Conservation (phyloP, 2,113 vertebrate species). For the Varanus salvator region DNA sequence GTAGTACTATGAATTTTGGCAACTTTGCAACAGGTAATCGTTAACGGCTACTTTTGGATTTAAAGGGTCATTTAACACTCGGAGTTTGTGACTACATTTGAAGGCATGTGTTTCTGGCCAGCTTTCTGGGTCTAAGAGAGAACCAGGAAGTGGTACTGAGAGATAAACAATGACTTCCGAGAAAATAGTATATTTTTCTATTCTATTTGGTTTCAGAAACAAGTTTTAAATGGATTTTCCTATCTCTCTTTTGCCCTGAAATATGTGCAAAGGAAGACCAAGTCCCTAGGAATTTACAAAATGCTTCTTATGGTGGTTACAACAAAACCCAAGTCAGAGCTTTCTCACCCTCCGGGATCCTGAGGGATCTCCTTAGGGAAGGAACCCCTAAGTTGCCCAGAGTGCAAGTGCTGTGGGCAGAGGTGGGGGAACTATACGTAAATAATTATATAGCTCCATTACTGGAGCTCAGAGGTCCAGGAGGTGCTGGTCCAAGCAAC, state of each 20-base stretch:
- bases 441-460: no score
- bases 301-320: not conserved
- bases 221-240: not conserved
- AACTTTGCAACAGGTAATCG: not conserved
- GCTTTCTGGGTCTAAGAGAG: not conserved
- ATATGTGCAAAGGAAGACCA: not conserved
- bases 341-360: not conserved
- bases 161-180: conserved; percentile 2
- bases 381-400: no score
- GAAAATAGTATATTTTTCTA: not conserved
- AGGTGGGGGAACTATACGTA: no score
- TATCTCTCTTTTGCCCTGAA: not conserved
- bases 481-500: no score
- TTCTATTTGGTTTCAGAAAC: not conserved
- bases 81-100: not conserved
- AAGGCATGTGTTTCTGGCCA: not conserved
- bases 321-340: not conserved
- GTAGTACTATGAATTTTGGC: not conserved
- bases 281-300: not conserved
- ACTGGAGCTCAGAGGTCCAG: no score
- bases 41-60: not conserved
- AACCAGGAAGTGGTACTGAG: not conserved
- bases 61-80: not conserved
- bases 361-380: not conserved
- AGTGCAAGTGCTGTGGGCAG: no score